phyloP scores from a whole-genome alignment of 2,113 vertebrate genomes.

The Elanus axillaris region DNA sequence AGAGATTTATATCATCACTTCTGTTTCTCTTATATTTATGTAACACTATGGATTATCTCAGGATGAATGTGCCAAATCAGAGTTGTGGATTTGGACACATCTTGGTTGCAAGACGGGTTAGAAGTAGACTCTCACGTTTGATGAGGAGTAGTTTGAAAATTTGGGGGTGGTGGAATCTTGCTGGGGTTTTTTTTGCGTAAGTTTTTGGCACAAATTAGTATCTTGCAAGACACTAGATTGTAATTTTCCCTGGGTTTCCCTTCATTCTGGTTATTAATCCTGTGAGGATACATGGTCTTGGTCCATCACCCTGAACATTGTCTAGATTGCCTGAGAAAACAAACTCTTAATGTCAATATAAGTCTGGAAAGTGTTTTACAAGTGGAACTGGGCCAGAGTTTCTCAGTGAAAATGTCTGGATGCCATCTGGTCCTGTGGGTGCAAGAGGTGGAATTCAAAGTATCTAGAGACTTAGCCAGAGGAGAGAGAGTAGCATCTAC shows the following conservation, averaged over 20 bases:
- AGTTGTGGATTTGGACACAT: not conserved
- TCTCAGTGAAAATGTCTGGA: not conserved
- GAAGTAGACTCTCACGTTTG: not conserved
- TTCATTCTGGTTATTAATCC: not conserved
- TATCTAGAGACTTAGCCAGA: not conserved
- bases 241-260: not conserved
- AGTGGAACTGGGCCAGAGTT: not conserved
- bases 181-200: not conserved
- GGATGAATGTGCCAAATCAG: not conserved
- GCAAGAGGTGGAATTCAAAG: not conserved
- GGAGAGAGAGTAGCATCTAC: not conserved
- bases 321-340: not conserved
- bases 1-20: not conserved
- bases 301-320: not conserved
- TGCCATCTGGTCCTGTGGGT: not conserved
- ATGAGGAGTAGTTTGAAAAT: not conserved
- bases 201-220: not conserved
- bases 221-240: not conserved
- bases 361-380: not conserved
- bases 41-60: not conserved
- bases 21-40: not conserved
- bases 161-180: not conserved
- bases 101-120: not conserved
- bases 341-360: not conserved
- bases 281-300: not conserved